Percentiles rank a stretch among this genome's conserved stretches.
These are phyloP conservation scores for Spilogale gracilis DNA, from an alignment of 2,113 vertebrate species.

Conservation along the genomic window DNA sequence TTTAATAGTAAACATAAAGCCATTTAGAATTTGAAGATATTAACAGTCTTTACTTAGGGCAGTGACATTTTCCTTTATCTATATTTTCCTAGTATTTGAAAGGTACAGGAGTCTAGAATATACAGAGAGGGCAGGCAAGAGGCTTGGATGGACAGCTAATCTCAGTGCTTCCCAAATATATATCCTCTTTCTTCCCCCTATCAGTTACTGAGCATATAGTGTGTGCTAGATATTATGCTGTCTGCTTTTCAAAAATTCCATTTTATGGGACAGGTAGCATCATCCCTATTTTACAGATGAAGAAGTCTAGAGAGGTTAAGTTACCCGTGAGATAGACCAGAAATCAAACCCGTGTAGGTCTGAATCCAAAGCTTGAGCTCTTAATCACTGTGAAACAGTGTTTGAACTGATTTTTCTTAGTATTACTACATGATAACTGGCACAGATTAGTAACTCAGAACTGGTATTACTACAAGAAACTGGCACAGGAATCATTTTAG, in stretches of 20 bases:
- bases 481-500: neutral
- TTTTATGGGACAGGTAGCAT: neutral
- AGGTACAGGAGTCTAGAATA: neutral
- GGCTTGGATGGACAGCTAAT: neutral
- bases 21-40: slow-evolving; percentile 28
- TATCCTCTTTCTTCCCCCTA: neutral
- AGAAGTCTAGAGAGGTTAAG: neutral
- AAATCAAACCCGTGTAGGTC: neutral
- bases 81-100: neutral
- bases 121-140: neutral
- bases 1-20: slow-evolving; percentile 30
- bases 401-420: slow-evolving; percentile 15
- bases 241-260: slow-evolving; percentile 20
- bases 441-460: neutral
- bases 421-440: neutral
- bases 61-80: neutral
- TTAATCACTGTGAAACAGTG: neutral
- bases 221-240: neutral
- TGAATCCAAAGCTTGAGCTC: neutral
- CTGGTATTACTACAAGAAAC: neutral
- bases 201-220: neutral
- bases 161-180: neutral
- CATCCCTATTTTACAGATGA: neutral
- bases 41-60: neutral
- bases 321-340: neutral